Evolutionary conservation across 2,888 invertebrate genomes (phyloP), one percentile per base, ranked within the genome.

Genomic region (Eristalis pertinax): DNA sequence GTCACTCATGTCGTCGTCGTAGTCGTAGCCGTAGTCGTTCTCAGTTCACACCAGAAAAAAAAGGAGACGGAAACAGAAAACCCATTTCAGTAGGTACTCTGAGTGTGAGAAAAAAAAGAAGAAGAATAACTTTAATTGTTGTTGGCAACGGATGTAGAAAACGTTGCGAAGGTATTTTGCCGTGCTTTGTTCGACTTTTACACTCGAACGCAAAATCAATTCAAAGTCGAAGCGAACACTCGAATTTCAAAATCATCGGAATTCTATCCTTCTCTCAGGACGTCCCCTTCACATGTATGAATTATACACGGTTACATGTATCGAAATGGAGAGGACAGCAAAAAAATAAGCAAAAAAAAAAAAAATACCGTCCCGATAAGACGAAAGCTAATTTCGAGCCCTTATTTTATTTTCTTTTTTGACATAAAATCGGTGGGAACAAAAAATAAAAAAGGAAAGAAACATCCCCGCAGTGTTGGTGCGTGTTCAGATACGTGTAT

Each of bases 71-170:
- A 77, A 85, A n/a, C 76, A 65, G 64, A 81, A 84, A 70, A 85
- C 82, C 81, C 50, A 81, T 85, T 81, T 81, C 10, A 8, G 32
- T 76, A 84, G 63, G 56, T 84, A 72, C 75, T 72, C 65, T 72
- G 68, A 76, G 70, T 81, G 67, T 64, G 70, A 70, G n/a, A 43
- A 43, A 19, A 43, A 43, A 43, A 43, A 15, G n/a, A 43, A 0
- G 38, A 13, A 15, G 13, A 70, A 64, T 3, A 67, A 68, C 58
- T 68, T 64, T 26, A 32, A 43, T 81, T 85, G 76, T 85, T 85
- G 85, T 85, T 82, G 68, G 82, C 85, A 85, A 77, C 68, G 82
- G 64, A 82, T 69, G 68, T 35, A 60, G 69, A 82, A 77, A 77
- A 69, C 82, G 77, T 35, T 69, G 63, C 67, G n/a, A 81, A 68